Evolutionary conservation across 2,888 invertebrate genomes (phyloP), one percentile per base, ranked within the genome.

Genomic region (Masnerella sp.): DNA sequence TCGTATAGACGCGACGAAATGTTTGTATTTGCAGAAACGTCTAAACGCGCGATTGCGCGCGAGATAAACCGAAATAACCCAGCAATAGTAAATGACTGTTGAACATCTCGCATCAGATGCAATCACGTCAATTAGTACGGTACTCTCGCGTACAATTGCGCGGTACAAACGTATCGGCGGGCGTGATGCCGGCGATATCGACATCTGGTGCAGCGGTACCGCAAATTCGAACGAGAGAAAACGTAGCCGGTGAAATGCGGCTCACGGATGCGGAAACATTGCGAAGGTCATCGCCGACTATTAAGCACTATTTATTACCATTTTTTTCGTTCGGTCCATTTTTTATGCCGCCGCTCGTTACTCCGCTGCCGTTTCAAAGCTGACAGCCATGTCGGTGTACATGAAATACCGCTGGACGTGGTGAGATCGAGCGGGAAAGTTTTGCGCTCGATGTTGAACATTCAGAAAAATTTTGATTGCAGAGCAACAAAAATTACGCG

Each of bases 101-200:
- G 43, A 56, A 65, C 74, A 70, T 72, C 67, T 67, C 40, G 32
- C 65, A 67, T 74, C 69, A 67, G 74, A 70, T 70, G 65, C 74
- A 70, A 74, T 70, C 61, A 70, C 47, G 65, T 70, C 69, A 74
- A 74, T 73, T 73, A 73, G 73, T 73, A 68, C 67, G 73, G 67
- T 72, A 67, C 72, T 72, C 72, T 59, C 72, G 47, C 72, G 61
- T 67, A 67, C 61, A 72, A 61, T 61, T 58, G 61, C 73, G 49
- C 47, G 40, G 43, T 74, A 58, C 65, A 61, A 69, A 69, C 59
- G 59, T 68, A 74, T 68, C 68, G 69, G 40, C 64, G 15, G 58
- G 32, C 56, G 20, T 43, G 47, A 64, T 40, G 59, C 52, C 61
- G 54, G 59, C 61, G 59, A 69, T 59, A 70, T 59, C 74, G 22